Conservation (phyloP, 1,140 invertebrate genomes). For the Drosophila trapezifrons region DNA sequence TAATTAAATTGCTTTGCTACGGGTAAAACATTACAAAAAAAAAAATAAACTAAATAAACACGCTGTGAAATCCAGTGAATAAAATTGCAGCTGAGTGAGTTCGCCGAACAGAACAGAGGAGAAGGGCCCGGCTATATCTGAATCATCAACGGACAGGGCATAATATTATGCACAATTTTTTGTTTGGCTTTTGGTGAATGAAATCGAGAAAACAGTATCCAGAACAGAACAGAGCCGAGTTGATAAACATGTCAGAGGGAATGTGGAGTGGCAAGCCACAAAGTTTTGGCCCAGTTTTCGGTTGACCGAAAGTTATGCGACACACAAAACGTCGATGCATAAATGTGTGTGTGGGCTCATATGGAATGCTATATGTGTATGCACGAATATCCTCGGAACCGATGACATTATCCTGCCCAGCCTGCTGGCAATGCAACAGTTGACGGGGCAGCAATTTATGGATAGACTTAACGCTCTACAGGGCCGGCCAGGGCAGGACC, state of each 20-base stretch:
- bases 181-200: constrained; percentile 32
- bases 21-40: not conserved
- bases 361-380: constrained; percentile 4
- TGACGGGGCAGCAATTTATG: constrained; percentile 50
- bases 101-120: not conserved
- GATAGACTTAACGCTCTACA: constrained; percentile 45
- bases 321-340: constrained; percentile 38
- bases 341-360: constrained; percentile 1
- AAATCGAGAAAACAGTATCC: constrained; percentile 20
- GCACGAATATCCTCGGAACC: constrained; percentile 27
- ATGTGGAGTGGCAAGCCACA: constrained; percentile 33
- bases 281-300: constrained; percentile 50
- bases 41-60: constrained; percentile 26
- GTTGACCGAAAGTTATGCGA: constrained; percentile 44
- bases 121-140: constrained; percentile 10
- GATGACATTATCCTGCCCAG: constrained; percentile 44
- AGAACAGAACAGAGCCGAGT: constrained; percentile 10
- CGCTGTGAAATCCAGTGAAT: constrained; percentile 14
- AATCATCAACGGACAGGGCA: constrained; percentile 13
- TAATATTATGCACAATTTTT: constrained; percentile 27
- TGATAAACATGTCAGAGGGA: constrained; percentile 46
- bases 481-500: constrained; percentile 8
- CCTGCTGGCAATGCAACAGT: constrained; percentile 40
- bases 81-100: constrained; percentile 16
- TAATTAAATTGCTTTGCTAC: constrained; percentile 42